Conservation (phyloP, 2,888 invertebrate genomes). For the Sabatieria punctata region DNA sequence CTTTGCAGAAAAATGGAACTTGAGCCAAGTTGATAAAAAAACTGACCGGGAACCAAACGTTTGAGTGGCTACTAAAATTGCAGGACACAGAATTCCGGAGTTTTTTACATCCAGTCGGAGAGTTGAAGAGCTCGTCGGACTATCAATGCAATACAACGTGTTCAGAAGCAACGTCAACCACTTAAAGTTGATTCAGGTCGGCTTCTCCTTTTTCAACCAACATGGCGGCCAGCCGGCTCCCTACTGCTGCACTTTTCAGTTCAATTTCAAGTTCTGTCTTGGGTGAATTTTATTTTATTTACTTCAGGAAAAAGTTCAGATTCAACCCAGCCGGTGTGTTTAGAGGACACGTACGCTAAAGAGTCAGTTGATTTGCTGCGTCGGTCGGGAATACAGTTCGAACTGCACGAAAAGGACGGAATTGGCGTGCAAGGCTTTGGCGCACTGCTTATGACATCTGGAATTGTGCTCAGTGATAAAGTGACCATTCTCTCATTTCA, state of each 20-base stretch:
- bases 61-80: too few relatives aligned
- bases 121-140: slow-evolving; percentile 37
- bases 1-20: too few relatives aligned
- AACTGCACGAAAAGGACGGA: slow-evolving; percentile 92
- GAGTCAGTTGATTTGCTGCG: slow-evolving; percentile 91
- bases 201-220: slow-evolving; percentile 83
- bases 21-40: too few relatives aligned
- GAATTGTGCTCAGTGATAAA: slow-evolving; percentile 79
- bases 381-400: slow-evolving; percentile 76
- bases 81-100: slow-evolving; percentile 95
- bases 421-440: slow-evolving; percentile 91
- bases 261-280: slow-evolving; percentile 92
- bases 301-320: neutral
- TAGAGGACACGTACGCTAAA: slow-evolving; percentile 97
- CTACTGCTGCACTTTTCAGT: slow-evolving; percentile 55
- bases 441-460: slow-evolving; percentile 84
- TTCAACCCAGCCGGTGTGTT: slow-evolving; percentile 12
- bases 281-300: slow-evolving; percentile 36
- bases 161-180: slow-evolving; percentile 88
- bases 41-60: too few relatives aligned
- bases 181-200: slow-evolving; percentile 52
- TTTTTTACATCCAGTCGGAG: slow-evolving; percentile 65
- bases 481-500: slow-evolving; percentile 97
- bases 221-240: slow-evolving; percentile 48
- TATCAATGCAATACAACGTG: slow-evolving; percentile 44